phyloP scores from a whole-genome alignment of 2,888 invertebrate genomes.

The Salpingus planirostris region DNA sequence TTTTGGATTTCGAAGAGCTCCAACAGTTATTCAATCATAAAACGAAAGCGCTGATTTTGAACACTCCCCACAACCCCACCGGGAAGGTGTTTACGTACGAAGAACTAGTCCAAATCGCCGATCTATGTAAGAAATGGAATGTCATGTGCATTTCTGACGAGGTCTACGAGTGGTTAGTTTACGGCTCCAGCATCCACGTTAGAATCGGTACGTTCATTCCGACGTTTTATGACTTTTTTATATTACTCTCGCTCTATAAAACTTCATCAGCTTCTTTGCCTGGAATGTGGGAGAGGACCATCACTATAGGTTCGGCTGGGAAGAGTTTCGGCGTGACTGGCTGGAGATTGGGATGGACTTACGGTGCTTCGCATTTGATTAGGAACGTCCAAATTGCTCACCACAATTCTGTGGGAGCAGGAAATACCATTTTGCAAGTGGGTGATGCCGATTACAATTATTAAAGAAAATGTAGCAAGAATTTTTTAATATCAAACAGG shows the following conservation, averaged over 20 bases:
- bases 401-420: conserved; percentile 91
- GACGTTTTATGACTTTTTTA: too few species aligned
- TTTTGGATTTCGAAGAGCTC: conserved; percentile 73
- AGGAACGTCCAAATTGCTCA: conserved; percentile 78
- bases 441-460: too few species aligned
- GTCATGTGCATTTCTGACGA: conserved; percentile 91
- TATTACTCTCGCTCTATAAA: too few species aligned
- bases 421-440: conserved; percentile 85
- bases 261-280: too few species aligned
- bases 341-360: conserved; percentile 96
- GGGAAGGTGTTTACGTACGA: conserved; percentile 76
- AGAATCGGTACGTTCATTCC: conserved; percentile 85
- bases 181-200: conserved; percentile 71
- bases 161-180: conserved; percentile 97
- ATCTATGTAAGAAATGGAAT: conserved; percentile 86
- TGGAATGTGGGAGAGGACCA: conserved; percentile 95
- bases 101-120: conserved; percentile 71
- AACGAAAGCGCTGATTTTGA: conserved; percentile 93
- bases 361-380: conserved; percentile 77
- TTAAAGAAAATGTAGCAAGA: too few species aligned
- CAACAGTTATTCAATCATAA: conserved; percentile 69
- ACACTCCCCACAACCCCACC: conserved; percentile 95
- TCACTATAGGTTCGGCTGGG: conserved; percentile 95
- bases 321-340: conserved; percentile 98
- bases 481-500: too few species aligned